Base-by-base conservation (phyloP, 2,113 vertebrate genomes). In the Hucho hucho region DNA sequence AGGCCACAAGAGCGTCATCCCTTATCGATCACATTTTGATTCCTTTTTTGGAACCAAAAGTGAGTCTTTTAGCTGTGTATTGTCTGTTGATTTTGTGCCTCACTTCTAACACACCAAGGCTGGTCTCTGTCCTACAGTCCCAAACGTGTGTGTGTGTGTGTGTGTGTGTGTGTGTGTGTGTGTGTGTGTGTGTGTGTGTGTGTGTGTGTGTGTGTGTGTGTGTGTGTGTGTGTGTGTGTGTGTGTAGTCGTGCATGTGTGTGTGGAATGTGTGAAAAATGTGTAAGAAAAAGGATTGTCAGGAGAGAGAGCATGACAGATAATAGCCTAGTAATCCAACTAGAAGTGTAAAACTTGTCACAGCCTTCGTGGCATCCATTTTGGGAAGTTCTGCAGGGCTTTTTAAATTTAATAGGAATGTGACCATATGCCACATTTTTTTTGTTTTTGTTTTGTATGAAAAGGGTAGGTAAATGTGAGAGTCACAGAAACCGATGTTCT, bases 11-110 rank as follows among this genome's bases (percentile, higher is more conserved):
- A 78, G 49, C 28, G 64, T 56, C 83, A 80, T 81, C 78, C 76
- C 71, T 74, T 85, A 82, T 81, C 79, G 82, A 73, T 69, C 78
- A 74, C 71, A 81, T 86, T 81, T 61, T 61, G 68, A 86, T 74
- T 87, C 84, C 46, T 82, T 47, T 88, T 88, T 88, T 89, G 77
- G 75, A 53, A 87, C 87, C 90, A 90, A 90, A 89, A 82, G 89
- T 76, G 79, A 87, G 84, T 58, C n/a, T 29, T 68, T 53, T 70
- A 32, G 86, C 87, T 86, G 37, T 72, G 70, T 78, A 83, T 80
- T 70, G 86, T 81, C 86, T 89, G 56, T 80, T 83, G 81, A 87
- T 80, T 78, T 89, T 87, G 90, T 92, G 91, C 90, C 89, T 92
- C 89, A 78, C 86, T 83, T 84, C 85, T 85, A 87, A 84, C 72